phyloP scores from a whole-genome alignment of 2,113 vertebrate genomes.

The Sisor rabdophorus region DNA sequence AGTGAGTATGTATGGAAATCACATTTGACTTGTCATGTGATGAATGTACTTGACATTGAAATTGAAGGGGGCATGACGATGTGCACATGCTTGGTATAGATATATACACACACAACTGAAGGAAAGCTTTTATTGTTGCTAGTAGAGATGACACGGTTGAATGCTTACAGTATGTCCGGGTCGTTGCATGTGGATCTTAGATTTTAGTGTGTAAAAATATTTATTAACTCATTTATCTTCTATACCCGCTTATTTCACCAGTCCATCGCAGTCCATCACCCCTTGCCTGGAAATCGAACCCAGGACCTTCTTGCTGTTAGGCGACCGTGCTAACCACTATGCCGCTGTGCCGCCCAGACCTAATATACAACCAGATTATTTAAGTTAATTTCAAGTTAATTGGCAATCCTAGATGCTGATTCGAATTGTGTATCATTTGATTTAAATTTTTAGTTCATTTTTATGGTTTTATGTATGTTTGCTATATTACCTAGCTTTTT shows the following conservation, averaged over 20 bases:
- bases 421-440: too few relatives aligned
- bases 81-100: conserved; percentile 8
- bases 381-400: not conserved
- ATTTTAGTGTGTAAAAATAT: not conserved
- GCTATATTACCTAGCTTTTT: too few relatives aligned
- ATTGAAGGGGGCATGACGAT: conserved; percentile 4
- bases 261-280: too few relatives aligned
- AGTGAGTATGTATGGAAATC: conserved; percentile 36
- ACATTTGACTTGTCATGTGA: conserved; percentile 34
- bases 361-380: not conserved
- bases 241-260: too few relatives aligned
- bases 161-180: not conserved
- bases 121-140: conserved; percentile 10
- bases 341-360: too few relatives aligned
- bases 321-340: too few relatives aligned
- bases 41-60: conserved; percentile 31
- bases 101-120: conserved; percentile 15
- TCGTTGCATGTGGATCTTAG: not conserved
- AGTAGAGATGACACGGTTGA: conserved; percentile 3
- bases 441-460: too few relatives aligned
- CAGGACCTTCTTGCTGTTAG: too few relatives aligned
- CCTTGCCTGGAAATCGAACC: too few relatives aligned
- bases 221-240: not conserved
- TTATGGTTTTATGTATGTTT: too few relatives aligned
- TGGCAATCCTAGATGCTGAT: not conserved